A percentile compares a stretch with the other conserved stretches of the same genome.
Conservation (phyloP, 2,797 vertebrate genomes). For the Syndactyla subalaris region DNA sequence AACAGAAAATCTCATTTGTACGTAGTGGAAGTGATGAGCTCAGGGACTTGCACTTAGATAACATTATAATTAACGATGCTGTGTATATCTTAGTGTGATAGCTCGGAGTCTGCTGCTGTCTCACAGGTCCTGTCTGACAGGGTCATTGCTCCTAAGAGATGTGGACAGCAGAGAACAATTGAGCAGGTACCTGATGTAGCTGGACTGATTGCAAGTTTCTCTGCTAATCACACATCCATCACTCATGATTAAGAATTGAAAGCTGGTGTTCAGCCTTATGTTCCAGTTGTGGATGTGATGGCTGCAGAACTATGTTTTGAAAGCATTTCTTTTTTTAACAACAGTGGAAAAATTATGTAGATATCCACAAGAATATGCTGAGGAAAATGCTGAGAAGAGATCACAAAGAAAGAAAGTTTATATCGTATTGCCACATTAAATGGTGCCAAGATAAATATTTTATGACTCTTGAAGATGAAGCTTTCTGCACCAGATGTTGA, state of each 20-base stretch:
- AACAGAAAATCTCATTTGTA: conserved; percentile 63
- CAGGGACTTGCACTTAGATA: conserved; percentile 51
- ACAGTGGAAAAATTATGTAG: background rate
- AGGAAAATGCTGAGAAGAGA: background rate
- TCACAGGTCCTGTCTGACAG: background rate
- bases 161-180: conserved; percentile 33
- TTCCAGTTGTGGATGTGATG: background rate
- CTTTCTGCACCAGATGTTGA: conserved; percentile 2
- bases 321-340: background rate
- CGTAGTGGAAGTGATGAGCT: background rate
- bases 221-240: conserved; percentile 35
- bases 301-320: background rate
- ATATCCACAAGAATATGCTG: background rate
- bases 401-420: background rate
- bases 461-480: background rate
- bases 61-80: conserved; percentile 48
- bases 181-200: background rate
- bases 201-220: conserved; percentile 40
- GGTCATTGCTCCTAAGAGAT: conserved; percentile 39
- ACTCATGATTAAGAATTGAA: conserved; percentile 44
- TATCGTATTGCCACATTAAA: background rate
- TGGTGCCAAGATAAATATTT: background rate
- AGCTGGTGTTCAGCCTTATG: background rate
- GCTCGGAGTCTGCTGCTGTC: conserved; percentile 22
- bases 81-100: conserved; percentile 47